Base-by-base conservation (phyloP, 1,140 invertebrate species). In the Drosophila simulans region DNA sequence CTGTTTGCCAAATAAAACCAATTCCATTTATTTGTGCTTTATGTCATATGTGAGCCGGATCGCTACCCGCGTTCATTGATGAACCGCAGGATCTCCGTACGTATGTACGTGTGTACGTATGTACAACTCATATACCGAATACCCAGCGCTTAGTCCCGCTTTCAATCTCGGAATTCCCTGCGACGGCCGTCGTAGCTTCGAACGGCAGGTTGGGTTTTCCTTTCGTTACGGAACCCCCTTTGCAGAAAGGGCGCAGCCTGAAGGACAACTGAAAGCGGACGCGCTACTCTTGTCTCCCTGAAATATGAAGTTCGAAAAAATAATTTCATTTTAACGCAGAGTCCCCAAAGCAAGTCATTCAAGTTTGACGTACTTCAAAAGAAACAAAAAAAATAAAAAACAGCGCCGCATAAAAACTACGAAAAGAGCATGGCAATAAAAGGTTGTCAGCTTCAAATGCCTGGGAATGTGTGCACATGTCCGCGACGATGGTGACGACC, bases 1-100 rank as follows among this genome's bases (percentile, higher is more conserved):
- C 84, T 91, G 89, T 91, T 91, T 91, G 89, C 60, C 80, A 86
- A 89, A 89, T 89, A 89, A 84, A 89, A 75, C 77, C 86, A 84
- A 86, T 84, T 80, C 80, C 76, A 78, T 89, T 89, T 83, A 74
- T 79, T 64, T 78, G 75, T 66, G 70, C 77, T 81, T 86, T 82
- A 84, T 89, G 80, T 89, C 58, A 65, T 74, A 64, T 83, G 15
- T 12, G 34, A 20, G 31, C 31, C 8, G 27, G 17, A 22, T 59
- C 48, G 25, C n/a, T 34, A 15, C 22, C 31, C 11, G 39, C 20
- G 64, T 79, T 80, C 76, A 84, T 85, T 80, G 60, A 85, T 84
- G 42, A 17, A 48, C 27, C 48, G 27, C n/a, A 27, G 48, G 48
- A 51, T 17, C n/a, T 27, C 11, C 34, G 13, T 22, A 17, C 17